A percentile compares a stretch with the other conserved stretches of the same genome.
Conservation (phyloP, 2,797 vertebrate genomes). For the Thaleichthys pacificus region DNA sequence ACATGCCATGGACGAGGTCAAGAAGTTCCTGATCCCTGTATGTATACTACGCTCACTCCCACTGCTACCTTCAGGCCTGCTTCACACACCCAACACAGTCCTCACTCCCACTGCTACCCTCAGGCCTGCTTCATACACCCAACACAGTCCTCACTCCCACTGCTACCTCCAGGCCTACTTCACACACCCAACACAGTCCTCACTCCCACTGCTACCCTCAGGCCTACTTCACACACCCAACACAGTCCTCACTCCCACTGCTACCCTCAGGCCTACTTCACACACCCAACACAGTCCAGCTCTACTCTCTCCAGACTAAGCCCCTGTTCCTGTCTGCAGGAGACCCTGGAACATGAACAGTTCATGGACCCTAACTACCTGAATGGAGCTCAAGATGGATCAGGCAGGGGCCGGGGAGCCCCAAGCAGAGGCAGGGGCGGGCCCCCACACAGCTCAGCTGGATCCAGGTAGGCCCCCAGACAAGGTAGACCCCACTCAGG, state of each 20-base stretch:
- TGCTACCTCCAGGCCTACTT: no score
- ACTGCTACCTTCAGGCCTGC: no score
- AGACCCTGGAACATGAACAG: slow-evolving; percentile 92
- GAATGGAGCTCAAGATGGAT: slow-evolving; percentile 89
- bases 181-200: no score
- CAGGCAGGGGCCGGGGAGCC: slow-evolving; percentile 83
- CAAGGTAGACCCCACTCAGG: no score
- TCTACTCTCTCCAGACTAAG: no score
- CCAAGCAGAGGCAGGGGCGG: slow-evolving; percentile 88
- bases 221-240: no score
- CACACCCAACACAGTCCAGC: background rate
- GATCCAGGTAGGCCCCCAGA: slow-evolving; percentile 77
- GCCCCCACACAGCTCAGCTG: slow-evolving; percentile 83
- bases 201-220: background rate
- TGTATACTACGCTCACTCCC: slow-evolving; percentile 35
- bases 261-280: background rate
- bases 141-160: no score
- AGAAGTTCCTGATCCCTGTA: slow-evolving; percentile 97
- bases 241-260: no score
- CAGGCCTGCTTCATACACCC: no score
- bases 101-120: no score
- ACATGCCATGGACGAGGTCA: slow-evolving; percentile 97
- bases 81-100: no score
- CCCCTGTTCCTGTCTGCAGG: slow-evolving; percentile 61
- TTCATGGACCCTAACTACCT: slow-evolving; percentile 94